A percentile compares a stretch with the other conserved stretches of the same genome.
Conservation (phyloP, 2,797 vertebrate genomes). For the Amblyopsis hoosieri region DNA sequence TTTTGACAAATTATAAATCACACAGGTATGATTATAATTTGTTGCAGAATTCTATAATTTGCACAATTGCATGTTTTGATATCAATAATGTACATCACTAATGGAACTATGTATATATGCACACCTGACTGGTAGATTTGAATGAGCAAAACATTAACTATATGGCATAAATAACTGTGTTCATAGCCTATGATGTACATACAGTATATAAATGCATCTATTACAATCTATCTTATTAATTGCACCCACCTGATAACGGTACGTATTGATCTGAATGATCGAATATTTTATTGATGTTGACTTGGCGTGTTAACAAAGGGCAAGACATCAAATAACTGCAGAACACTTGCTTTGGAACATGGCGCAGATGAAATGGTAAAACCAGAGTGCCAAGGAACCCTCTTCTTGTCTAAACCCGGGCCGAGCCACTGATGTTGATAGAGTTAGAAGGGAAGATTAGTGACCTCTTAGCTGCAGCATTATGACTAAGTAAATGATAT, state of each 20-base stretch:
- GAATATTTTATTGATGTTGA: constrained; percentile 12
- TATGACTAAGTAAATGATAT: not conserved
- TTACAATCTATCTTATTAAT: not conserved
- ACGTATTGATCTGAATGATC: not conserved
- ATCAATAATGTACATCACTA: too few relatives aligned
- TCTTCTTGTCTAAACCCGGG: constrained; percentile 9
- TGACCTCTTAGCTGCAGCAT: constrained; percentile 11
- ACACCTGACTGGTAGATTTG: not conserved
- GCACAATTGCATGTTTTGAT: too few relatives aligned
- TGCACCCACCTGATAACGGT: not conserved
- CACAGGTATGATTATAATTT: not conserved
- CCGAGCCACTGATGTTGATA: constrained; percentile 13
- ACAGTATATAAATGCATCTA: not conserved
- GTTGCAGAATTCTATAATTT: too few relatives aligned
- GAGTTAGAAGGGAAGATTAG: constrained; percentile 11
- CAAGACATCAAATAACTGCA: not conserved
- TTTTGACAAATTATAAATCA: too few relatives aligned
- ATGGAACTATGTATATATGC: not conserved
- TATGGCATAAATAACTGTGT: not conserved
- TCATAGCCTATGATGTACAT: not conserved
- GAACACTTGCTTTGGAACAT: constrained; percentile 1
- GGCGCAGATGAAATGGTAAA: not conserved
- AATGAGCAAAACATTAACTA: not conserved
- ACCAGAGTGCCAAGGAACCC: not conserved
- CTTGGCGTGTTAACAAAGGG: not conserved